Percentiles rank a stretch among this genome's conserved stretches.
Evolutionary conservation across 2,113 vertebrate species (phyloP).

Genomic region (Anhinga anhinga): DNA sequence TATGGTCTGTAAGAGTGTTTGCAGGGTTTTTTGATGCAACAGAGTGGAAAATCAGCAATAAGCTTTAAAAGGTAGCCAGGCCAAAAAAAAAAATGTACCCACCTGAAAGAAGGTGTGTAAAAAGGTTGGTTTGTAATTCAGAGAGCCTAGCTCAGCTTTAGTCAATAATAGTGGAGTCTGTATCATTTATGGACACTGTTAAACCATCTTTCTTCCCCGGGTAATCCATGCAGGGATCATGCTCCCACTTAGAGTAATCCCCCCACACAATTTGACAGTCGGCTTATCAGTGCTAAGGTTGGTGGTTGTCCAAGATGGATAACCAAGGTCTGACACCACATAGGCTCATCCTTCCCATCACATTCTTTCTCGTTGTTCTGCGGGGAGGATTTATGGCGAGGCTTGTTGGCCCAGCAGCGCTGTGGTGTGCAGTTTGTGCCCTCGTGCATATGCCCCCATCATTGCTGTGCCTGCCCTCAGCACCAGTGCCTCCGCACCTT

Average conservation of each 20-base stretch:
- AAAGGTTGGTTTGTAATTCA: background rate
- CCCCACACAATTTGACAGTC: background rate
- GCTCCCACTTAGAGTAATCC: background rate
- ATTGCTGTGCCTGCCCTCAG: background rate
- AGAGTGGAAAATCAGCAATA: background rate
- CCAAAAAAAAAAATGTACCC: background rate
- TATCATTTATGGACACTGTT: rapidly evolving
- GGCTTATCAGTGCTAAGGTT: background rate
- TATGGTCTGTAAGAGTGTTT: slow-evolving; percentile 10
- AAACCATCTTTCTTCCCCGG: background rate
- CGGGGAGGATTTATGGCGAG: rapidly evolving
- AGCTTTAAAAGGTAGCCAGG: background rate
- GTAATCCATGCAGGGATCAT: background rate
- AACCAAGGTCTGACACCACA: background rate
- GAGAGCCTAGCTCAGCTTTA: background rate
- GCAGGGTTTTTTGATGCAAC: background rate
- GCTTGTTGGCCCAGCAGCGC: background rate
- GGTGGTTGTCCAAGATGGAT: background rate
- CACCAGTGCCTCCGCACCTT: rapidly evolving
- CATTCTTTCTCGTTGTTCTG: rapidly evolving
- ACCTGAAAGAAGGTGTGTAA: background rate
- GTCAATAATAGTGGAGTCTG: no score
- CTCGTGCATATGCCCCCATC: rapidly evolving
- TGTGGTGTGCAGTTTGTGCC: background rate
- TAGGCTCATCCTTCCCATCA: background rate